A percentile compares a stretch with the other conserved stretches of the same genome.
Evolutionary conservation across 2,113 vertebrate species (phyloP).

Genomic region (Trogon melanurus): DNA sequence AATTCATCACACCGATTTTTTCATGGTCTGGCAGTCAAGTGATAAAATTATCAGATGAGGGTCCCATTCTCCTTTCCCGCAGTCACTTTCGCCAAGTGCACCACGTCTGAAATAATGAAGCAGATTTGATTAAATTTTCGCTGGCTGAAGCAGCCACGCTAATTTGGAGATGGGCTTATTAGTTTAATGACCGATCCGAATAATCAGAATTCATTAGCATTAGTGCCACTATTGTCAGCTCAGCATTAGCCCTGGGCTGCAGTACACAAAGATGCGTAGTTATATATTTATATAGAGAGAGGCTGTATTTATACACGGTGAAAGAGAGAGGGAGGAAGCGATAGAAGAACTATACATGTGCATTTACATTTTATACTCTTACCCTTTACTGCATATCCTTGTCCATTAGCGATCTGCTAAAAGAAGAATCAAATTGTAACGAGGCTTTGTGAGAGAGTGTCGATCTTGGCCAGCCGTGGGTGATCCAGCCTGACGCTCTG

Average conservation of each 20-base stretch:
- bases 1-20: slow-evolving; percentile 77
- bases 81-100: slow-evolving; percentile 72
- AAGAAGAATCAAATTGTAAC: neutral
- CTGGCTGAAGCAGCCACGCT: slow-evolving; percentile 77
- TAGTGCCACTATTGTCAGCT: slow-evolving; percentile 83
- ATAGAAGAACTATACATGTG: neutral
- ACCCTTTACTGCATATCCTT: neutral
- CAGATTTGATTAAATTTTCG: slow-evolving; percentile 76
- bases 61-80: slow-evolving; percentile 61
- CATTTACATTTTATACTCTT: slow-evolving; percentile 7
- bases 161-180: slow-evolving; percentile 96
- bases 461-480: neutral
- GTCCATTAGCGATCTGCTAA: neutral
- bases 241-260: slow-evolving; percentile 85
- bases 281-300: slow-evolving; percentile 46
- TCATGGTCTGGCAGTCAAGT: slow-evolving; percentile 78
- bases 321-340: neutral
- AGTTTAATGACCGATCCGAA: slow-evolving; percentile 94
- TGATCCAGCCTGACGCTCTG: neutral
- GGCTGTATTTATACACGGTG: slow-evolving; percentile 33
- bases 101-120: slow-evolving; percentile 78
- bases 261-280: slow-evolving; percentile 52
- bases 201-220: slow-evolving; percentile 98
- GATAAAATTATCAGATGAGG: slow-evolving; percentile 78
- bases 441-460: neutral